Conservation (phyloP, 2,113 vertebrate genomes). For the Thamnaconus septentrionalis region DNA sequence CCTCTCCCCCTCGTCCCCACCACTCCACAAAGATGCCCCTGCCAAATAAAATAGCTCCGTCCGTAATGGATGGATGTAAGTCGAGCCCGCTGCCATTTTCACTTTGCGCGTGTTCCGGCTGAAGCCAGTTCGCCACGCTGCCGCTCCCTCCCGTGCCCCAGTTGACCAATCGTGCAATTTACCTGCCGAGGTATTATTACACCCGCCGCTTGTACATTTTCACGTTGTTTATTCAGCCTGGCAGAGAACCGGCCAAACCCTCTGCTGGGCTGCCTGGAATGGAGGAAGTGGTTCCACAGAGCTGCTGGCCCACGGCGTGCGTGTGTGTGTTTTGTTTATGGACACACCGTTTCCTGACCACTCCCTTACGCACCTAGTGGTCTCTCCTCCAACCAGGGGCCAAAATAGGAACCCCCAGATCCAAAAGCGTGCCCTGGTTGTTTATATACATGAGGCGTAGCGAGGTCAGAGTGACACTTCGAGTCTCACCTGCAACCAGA, state of each 20-base stretch:
- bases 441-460: conserved; percentile 24
- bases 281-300: conserved; percentile 53
- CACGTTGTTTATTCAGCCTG: conserved; percentile 62
- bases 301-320: conserved; percentile 21
- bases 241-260: conserved; percentile 57
- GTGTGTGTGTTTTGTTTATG: conserved; percentile 12
- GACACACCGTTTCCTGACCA: conserved; percentile 21
- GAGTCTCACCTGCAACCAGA: neutral
- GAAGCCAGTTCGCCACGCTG: conserved; percentile 7
- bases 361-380: conserved; percentile 36
- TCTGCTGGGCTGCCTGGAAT: conserved; percentile 41
- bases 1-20: no score
- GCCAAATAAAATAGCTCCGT: conserved; percentile 40
- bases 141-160: conserved; percentile 8
- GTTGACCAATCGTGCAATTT: conserved; percentile 18
- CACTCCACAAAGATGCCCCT: neutral
- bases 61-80: conserved; percentile 1
- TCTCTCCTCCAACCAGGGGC: conserved; percentile 12
- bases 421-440: conserved; percentile 15
- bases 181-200: conserved; percentile 54
- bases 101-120: conserved; percentile 29
- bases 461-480: conserved; percentile 10
- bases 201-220: conserved; percentile 35
- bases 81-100: conserved; percentile 17
- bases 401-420: conserved; percentile 28